These are phyloP conservation scores for Dromas ardeola DNA, from an alignment of 2,113 vertebrate genomes.

Conservation along the genomic window DNA sequence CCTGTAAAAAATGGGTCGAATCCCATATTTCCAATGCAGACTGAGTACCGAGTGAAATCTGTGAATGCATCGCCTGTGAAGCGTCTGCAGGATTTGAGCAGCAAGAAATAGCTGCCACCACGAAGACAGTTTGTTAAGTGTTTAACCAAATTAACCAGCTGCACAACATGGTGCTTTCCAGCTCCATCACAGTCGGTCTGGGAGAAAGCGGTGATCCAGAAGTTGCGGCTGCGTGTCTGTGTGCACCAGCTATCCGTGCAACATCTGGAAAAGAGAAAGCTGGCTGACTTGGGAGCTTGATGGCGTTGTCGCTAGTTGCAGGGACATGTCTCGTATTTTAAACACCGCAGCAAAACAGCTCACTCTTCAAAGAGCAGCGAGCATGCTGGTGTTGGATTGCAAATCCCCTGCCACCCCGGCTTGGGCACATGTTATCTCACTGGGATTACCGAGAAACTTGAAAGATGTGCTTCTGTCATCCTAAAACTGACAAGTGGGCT, in stretches of 20 bases:
- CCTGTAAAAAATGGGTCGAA: not conserved
- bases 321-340: not conserved
- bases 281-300: not conserved
- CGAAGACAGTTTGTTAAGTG: not conserved
- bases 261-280: slow-evolving; percentile 20
- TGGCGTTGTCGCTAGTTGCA: not conserved
- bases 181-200: not conserved
- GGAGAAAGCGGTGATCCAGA: not conserved
- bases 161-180: not conserved
- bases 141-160: not conserved
- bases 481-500: slow-evolving; percentile 31
- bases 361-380: not conserved
- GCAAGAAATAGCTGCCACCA: not conserved
- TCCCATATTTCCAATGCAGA: not conserved
- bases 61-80: not conserved
- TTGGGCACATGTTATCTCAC: slow-evolving; percentile 19
- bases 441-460: slow-evolving; percentile 16
- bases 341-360: not conserved
- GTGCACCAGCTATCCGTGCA: not conserved
- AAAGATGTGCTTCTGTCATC: slow-evolving; percentile 42
- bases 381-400: not conserved
- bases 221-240: not conserved
- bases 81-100: not conserved
- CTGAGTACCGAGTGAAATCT: not conserved
- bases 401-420: slow-evolving; percentile 34